phyloP scores from a whole-genome alignment of 2,888 invertebrate species.

The Epinotia ramella region DNA sequence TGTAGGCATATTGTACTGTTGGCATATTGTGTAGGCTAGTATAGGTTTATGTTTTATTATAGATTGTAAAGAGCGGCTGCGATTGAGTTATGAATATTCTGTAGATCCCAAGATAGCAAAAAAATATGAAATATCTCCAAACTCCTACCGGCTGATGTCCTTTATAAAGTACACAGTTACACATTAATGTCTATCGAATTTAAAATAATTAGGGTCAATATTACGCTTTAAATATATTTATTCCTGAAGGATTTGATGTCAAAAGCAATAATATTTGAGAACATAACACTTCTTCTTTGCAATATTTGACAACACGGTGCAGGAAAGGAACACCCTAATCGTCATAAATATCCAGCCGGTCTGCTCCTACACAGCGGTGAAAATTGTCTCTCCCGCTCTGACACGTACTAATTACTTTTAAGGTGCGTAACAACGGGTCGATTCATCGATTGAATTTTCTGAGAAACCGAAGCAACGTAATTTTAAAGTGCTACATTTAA shows the following conservation, averaged over 20 bases:
- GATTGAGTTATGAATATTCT: constrained; percentile 25
- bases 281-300: too few species aligned
- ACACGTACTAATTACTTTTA: background rate
- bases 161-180: background rate
- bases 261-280: too few species aligned
- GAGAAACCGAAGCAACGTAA: background rate
- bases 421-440: background rate
- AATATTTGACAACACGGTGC: too few species aligned
- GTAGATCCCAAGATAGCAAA: background rate
- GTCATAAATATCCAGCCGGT: too few species aligned
- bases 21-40: constrained; percentile 54
- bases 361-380: background rate
- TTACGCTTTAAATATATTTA: too few species aligned
- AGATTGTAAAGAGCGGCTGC: constrained; percentile 46
- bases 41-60: constrained; percentile 50
- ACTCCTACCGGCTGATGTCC: background rate
- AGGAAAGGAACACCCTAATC: too few species aligned
- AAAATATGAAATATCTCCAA: background rate
- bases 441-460: background rate
- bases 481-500: background rate
- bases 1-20: constrained; percentile 49
- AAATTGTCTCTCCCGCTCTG: background rate
- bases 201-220: too few species aligned
- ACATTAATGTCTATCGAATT: background rate
- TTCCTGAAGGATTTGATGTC: too few species aligned